These are phyloP conservation scores for Ladona fulva DNA, from an alignment of 1,140 invertebrate species.

Conservation along the genomic window DNA sequence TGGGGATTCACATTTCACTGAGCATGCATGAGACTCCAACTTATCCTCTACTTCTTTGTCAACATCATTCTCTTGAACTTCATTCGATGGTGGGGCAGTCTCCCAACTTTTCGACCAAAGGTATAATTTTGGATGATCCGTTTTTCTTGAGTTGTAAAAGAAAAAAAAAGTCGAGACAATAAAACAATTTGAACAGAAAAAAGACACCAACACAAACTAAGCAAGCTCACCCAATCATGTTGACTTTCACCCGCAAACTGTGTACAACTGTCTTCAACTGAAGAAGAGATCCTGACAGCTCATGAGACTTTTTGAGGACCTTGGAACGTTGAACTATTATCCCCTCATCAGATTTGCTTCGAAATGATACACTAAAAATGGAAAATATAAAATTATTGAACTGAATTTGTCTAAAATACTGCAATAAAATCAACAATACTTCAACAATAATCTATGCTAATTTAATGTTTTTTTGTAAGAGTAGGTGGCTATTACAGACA, in stretches of 20 bases:
- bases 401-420: too few species aligned
- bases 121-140: slow-evolving; percentile 40
- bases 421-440: too few species aligned
- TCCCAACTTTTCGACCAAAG: slow-evolving; percentile 79
- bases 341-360: slow-evolving; percentile 34
- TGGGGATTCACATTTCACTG: neutral
- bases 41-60: neutral
- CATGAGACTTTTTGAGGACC: slow-evolving; percentile 56
- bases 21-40: neutral
- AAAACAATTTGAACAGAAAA: slow-evolving; percentile 12
- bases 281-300: slow-evolving; percentile 58
- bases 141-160: slow-evolving; percentile 32
- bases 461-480: too few species aligned
- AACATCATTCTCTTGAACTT: neutral
- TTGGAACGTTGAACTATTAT: slow-evolving; percentile 35
- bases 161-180: slow-evolving; percentile 36
- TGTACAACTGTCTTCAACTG: slow-evolving; percentile 58
- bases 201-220: slow-evolving; percentile 14
- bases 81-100: slow-evolving; percentile 22
- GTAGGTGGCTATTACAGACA: too few species aligned
- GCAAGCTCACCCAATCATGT: slow-evolving; percentile 59
- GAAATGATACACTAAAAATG: slow-evolving; percentile 33
- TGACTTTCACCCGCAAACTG: slow-evolving; percentile 61
- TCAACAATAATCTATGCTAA: too few species aligned
- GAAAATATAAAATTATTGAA: too few species aligned